Conservation (phyloP, 2,888 invertebrate species). For the Eristalis intricaria region DNA sequence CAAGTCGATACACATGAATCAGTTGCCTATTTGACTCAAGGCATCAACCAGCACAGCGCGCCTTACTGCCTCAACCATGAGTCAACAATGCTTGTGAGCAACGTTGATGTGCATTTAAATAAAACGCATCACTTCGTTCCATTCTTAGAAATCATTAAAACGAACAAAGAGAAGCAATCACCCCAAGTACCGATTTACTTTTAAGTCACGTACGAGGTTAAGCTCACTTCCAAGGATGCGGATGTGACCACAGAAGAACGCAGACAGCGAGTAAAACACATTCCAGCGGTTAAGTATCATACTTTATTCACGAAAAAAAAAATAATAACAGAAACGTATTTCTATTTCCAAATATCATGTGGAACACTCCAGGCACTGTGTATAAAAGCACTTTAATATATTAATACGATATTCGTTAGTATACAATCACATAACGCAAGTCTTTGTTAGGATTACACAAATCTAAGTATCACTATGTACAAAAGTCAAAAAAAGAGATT, state of each 20-base stretch:
- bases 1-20: no score
- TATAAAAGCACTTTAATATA: slow-evolving; percentile 61
- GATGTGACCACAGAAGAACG: background rate
- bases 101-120: background rate
- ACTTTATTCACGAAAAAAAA: background rate
- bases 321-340: background rate
- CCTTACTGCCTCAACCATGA: background rate
- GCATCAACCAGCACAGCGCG: background rate
- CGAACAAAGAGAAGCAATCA: background rate
- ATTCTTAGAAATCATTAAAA: background rate
- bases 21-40: no score
- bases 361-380: slow-evolving; percentile 43
- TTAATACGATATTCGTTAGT: slow-evolving; percentile 41
- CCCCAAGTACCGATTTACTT: background rate
- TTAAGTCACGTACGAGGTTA: background rate
- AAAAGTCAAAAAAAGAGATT: slow-evolving; percentile 20
- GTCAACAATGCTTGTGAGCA: background rate
- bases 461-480: slow-evolving; percentile 35
- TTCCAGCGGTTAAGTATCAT: background rate
- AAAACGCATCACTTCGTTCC: background rate
- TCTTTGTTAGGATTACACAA: slow-evolving; percentile 6
- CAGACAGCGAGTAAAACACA: background rate
- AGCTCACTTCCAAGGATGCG: background rate
- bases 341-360: background rate
- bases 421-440: slow-evolving; percentile 50